These are phyloP conservation scores for Drosophila mayaguana DNA, from an alignment of 2,888 invertebrate genomes.

Conservation along the genomic window DNA sequence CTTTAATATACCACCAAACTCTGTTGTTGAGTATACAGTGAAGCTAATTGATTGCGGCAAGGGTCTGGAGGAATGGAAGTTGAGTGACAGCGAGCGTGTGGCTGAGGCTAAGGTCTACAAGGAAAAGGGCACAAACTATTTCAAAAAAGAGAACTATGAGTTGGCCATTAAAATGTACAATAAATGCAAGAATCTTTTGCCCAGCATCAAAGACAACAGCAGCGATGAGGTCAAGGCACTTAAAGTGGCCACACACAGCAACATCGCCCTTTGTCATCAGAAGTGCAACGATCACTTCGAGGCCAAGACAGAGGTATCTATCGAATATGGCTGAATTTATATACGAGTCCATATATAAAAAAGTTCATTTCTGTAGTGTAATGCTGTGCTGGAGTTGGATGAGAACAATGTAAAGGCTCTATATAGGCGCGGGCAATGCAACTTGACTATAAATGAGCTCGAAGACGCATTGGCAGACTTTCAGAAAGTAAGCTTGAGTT, in stretches of 20 bases:
- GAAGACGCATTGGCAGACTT: conserved; percentile 92
- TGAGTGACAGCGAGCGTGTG: conserved; percentile 92
- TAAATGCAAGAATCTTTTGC: conserved; percentile 86
- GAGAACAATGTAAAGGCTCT: conserved; percentile 93
- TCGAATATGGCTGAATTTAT: not conserved
- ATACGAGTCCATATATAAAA: not conserved
- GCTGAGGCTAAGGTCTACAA: conserved; percentile 93
- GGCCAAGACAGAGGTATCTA: conserved; percentile 88
- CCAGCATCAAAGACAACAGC: conserved; percentile 82
- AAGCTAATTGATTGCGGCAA: conserved; percentile 94
- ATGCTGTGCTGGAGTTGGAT: conserved; percentile 91
- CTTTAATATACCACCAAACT: conserved; percentile 91
- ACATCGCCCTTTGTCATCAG: conserved; percentile 92
- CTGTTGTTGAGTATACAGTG: conserved; percentile 92
- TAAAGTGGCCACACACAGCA: conserved; percentile 90
- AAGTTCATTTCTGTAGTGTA: conserved; percentile 85
- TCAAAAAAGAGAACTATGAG: conserved; percentile 91
- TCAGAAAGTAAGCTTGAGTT: conserved; percentile 84
- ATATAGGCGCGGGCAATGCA: conserved; percentile 94
- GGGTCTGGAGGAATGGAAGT: conserved; percentile 92
- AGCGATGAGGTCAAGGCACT: conserved; percentile 86
- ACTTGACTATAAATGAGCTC: conserved; percentile 90
- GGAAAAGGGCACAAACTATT: conserved; percentile 95
- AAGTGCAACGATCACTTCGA: conserved; percentile 89
- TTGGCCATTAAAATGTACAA: conserved; percentile 95